Evolutionary conservation across 2,797 vertebrate genomes (phyloP), one percentile per base, ranked within the genome.

Genomic region (Pangasius mekongensis): DNA sequence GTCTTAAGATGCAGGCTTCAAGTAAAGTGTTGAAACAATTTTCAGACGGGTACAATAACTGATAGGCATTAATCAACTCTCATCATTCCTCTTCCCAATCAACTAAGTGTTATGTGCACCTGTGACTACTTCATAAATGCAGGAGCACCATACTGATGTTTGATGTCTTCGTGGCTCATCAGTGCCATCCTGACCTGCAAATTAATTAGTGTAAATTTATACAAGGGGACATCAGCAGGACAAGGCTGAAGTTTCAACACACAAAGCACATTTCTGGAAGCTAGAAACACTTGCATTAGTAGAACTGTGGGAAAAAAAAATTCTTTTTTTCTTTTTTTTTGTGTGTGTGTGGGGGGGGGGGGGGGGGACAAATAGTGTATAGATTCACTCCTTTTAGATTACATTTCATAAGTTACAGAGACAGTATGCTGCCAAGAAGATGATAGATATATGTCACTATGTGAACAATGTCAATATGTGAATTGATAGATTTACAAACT

Each of bases 111-210:
- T 73, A 3, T 73, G 33, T 36, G 71, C 33, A 24, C 71, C 39
- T 73, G 39, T 8, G 71, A 73, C n/a, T 64, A 64, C 62, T 73
- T 43, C 80, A 91, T 89, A 89, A 89, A 89, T 86, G 74, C 56
- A 81, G 86, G 36, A 54, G 62, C 24, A 43, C 36, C 69, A 24
- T 22, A 43, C 27, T 30, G 64, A 66, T 66, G 64, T 24, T 39
- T 73, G 69, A 10, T 11, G 33, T 66, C 60, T 83, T 86, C 73
- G 36, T 64, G 30, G 80, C 58, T 71, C 73, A 91, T 88, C 87
- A 81, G 62, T 88, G 88, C 67, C 71, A 85, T 86, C 18, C 30
- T 87, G 84, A 91, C 88, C 83, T 83, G n/a, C 87, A 56, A 90
- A 90, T 86, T 58, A 74, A 77, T 71, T 14, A 0, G 73, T 27